phyloP scores from a whole-genome alignment of 2,113 vertebrate genomes.

The Larimichthys polyactis region DNA sequence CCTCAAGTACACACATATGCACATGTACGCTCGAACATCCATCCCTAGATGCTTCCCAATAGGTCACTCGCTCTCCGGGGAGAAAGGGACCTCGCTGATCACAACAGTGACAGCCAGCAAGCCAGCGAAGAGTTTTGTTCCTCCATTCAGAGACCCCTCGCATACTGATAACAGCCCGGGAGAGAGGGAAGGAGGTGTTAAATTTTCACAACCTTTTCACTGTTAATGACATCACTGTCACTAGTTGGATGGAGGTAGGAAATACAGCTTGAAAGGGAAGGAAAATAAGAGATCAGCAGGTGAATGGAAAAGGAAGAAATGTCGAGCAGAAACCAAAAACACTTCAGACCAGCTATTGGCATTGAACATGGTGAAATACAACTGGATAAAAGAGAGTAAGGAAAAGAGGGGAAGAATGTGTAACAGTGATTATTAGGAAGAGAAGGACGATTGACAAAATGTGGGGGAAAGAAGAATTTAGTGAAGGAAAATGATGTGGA shows the following conservation, averaged over 20 bases:
- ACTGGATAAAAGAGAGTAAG: not conserved
- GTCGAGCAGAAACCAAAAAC: not conserved
- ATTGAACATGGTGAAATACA: not conserved
- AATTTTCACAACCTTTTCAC: slow-evolving; percentile 2
- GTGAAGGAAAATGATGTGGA: not conserved
- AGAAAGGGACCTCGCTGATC: slow-evolving; percentile 23
- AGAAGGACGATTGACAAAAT: not conserved
- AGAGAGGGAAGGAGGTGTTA: slow-evolving; percentile 2
- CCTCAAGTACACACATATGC: not conserved
- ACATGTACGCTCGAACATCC: not conserved
- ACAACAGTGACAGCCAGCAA: slow-evolving; percentile 30
- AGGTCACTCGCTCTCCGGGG: slow-evolving; percentile 30
- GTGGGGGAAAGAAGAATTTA: not conserved
- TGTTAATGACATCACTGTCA: slow-evolving; percentile 2
- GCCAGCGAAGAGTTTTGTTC: not conserved
- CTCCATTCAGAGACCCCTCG: slow-evolving; percentile 17
- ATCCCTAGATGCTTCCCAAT: not conserved
- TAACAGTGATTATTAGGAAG: not conserved
- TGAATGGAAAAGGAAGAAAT: not conserved
- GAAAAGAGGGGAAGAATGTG: not conserved
- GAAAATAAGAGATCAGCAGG: not conserved
- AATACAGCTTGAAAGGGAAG: not conserved
- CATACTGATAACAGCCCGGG: slow-evolving; percentile 27
- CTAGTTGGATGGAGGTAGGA: not conserved
- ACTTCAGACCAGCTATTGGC: not conserved